Evolutionary conservation across 2,797 vertebrate species (phyloP), one percentile per base, ranked within the genome.

Genomic region (Cryptoprocta ferox): DNA sequence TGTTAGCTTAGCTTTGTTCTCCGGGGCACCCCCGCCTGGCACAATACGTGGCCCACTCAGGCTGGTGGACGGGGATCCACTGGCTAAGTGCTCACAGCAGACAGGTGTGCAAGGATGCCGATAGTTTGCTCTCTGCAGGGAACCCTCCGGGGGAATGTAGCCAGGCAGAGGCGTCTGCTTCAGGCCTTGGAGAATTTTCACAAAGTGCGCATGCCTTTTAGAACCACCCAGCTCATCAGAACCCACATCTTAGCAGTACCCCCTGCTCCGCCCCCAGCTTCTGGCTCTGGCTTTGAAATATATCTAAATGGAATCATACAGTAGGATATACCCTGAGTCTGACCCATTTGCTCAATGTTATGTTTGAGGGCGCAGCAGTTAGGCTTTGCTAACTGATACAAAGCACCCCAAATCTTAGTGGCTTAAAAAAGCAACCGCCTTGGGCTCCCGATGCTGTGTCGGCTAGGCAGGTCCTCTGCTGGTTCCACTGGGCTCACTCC

Each of bases 51-150:
- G 19, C 50, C 12, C n/a, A 1, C 18, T 12, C 76, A 32, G 50
- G 70, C 11, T 71, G 9, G 53, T 37, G 66, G 59, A 2, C 26
- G 24, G n/a, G 14, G 13, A 19, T 16, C 42, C 1, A 1, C 19
- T 4, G 12, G 35, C 7, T 5, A 6, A 10, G 16, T 18, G 59
- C 50, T 18, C 59, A 2, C 26, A 4, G 42, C 2, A 1, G 32
- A 48, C 3, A 9, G 5, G 21, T 1, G 39, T 15, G 28, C 59
- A n/a, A n/a, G 32, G 13, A 16, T 48, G 24, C 93, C 5, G 24
- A 13, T 6, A 0, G 21, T 30, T 65, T 65, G 24, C 61, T 82
- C 6, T 61, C 59, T 42, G 35, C 66, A 7, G 35, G 66, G 50
- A 18, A 18, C 26, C 50, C 28, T 61, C 42, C 50, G 18, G 50